phyloP scores from a whole-genome alignment of 2,888 invertebrate species.

The Drosophila buzzatii region DNA sequence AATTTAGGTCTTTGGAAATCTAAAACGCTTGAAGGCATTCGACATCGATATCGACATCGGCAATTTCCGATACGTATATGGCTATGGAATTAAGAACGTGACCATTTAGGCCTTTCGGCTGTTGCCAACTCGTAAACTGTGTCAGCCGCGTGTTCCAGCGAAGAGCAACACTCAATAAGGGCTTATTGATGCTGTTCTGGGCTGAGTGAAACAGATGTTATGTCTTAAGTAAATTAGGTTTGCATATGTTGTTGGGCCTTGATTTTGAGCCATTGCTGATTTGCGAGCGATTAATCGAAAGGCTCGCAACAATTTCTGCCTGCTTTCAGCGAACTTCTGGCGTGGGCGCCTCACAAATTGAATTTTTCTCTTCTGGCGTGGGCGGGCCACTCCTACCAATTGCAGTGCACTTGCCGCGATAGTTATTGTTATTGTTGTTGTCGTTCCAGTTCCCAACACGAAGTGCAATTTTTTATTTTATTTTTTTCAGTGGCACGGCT shows the following conservation, averaged over 20 bases:
- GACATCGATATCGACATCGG: background rate
- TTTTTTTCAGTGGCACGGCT: slow-evolving; percentile 51
- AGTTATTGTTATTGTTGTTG: slow-evolving; percentile 16
- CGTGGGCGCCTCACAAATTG: slow-evolving; percentile 61
- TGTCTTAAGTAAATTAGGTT: background rate
- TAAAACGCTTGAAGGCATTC: background rate
- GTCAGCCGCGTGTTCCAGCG: background rate
- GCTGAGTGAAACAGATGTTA: slow-evolving; percentile 2
- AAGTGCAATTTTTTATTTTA: slow-evolving; percentile 30
- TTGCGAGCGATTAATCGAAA: slow-evolving; percentile 36
- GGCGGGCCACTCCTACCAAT: slow-evolving; percentile 41
- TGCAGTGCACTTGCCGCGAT: slow-evolving; percentile 44
- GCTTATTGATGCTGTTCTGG: background rate
- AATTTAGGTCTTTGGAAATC: no score
- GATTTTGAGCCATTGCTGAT: slow-evolving; percentile 7
- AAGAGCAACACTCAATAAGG: background rate
- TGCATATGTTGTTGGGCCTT: background rate
- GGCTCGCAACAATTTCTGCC: slow-evolving; percentile 16
- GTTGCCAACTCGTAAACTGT: background rate
- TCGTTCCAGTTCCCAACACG: slow-evolving; percentile 52
- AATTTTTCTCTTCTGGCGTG: slow-evolving; percentile 23
- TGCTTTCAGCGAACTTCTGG: background rate
- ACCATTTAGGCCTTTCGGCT: background rate
- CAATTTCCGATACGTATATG: background rate
- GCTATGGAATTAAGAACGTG: background rate